Evolutionary conservation across 1,140 invertebrate species (phyloP).

Genomic region (Tetragonula clypearis): DNA sequence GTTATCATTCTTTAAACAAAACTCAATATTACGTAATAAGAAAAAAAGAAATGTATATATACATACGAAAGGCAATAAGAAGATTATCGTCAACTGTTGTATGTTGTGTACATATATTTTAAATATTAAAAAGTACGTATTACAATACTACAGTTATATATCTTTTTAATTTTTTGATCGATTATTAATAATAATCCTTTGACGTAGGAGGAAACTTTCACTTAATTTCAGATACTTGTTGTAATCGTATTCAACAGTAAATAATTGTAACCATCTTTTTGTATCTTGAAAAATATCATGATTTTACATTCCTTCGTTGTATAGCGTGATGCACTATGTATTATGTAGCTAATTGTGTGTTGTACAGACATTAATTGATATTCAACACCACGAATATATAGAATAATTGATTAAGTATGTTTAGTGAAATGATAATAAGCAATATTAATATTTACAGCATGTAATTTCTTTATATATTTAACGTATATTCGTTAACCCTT

Average conservation of each 20-base stretch:
- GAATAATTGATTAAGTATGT: constrained; percentile 7
- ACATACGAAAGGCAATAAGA: too few species aligned
- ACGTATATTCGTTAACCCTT: constrained; percentile 73
- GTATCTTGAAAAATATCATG: not conserved
- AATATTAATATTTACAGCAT: constrained; percentile 62
- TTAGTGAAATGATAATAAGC: constrained; percentile 15
- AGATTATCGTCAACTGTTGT: not conserved
- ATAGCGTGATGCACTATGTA: not conserved
- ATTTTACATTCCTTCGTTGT: not conserved
- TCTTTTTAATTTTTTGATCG: not conserved
- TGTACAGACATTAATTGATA: constrained; percentile 4
- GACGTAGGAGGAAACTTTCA: not conserved
- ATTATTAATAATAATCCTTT: not conserved
- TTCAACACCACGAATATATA: not conserved
- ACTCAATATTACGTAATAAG: too few species aligned
- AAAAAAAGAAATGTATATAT: too few species aligned
- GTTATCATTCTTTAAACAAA: too few species aligned
- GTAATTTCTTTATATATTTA: constrained; percentile 63
- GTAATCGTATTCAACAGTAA: not conserved
- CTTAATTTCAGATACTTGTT: not conserved
- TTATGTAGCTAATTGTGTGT: constrained; percentile 8
- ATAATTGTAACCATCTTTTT: not conserved
- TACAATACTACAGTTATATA: not conserved
- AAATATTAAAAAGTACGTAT: not conserved
- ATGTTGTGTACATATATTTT: not conserved